Base-by-base conservation (phyloP, 2,797 vertebrate genomes). In the Brachyrhaphis roseni region DNA sequence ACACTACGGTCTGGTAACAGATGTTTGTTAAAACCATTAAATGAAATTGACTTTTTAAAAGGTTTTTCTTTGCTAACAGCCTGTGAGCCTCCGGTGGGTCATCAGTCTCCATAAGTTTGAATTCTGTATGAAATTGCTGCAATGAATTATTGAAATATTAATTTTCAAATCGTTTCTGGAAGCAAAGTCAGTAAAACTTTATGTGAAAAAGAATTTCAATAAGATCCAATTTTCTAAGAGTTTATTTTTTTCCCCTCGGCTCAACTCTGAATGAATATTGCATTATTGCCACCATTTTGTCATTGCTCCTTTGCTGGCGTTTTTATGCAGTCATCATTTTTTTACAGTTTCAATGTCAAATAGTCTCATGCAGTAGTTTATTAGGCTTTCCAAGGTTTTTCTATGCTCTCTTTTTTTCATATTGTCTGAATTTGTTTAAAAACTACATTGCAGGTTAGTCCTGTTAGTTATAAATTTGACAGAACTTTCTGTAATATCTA, bases 201-300 rank as follows among this genome's bases (percentile, higher is more conserved):
- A 46, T 2, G 11, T 39, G 34, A 53, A 45, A 72, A 70, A 18
- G 39, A 55, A 66, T 49, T 26, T 47, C 13, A 28, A 2, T 74
- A 82, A 79, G 75, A 77, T 75, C 31, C 6, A 5, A 64, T 83
- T 86, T 81, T 82, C 36, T 68, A 77, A 66, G 41, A 81, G 75
- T 79, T 79, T 1, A 73, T 87, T 31, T 68, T 88, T 88, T 88
- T 84, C 57, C 84, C 81, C 49, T 78, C 39, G 68, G 34, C 46
- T 79, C 59, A 81, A 86, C 88, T 43, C 34, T 10, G 15, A 68
- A 83, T 39, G 62, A 39, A 39, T 39, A 20, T 72, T 79, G 73
- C 82, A 76, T 75, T 13, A 57, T 26, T 57, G 23, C 10, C 4
- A 28, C 26, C n/a, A 13, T 57, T 57, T 57, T 57, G 55, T 57